phyloP scores from a whole-genome alignment of 2,113 vertebrate genomes.

The Hiodon tergisus region DNA sequence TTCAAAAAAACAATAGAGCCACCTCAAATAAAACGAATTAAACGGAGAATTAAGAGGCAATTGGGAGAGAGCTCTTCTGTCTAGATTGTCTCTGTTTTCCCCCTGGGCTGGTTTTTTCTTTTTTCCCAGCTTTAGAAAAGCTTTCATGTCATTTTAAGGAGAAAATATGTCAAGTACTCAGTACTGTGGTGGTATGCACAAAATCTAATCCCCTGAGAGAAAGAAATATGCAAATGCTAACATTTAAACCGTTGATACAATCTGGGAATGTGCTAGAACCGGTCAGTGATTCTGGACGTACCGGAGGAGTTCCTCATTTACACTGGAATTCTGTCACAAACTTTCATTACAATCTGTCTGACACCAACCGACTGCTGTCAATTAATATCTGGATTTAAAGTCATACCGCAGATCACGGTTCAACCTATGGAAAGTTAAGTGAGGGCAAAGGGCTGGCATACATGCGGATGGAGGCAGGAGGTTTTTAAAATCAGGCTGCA shows the following conservation, averaged over 20 bases:
- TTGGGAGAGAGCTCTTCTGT: constrained; percentile 17
- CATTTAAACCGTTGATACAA: too few species aligned
- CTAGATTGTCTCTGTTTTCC: constrained; percentile 11
- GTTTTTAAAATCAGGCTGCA: too few species aligned
- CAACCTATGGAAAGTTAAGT: too few species aligned
- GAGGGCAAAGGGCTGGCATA: too few species aligned
- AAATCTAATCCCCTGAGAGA: neutral
- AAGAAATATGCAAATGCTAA: too few species aligned
- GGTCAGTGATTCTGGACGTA: too few species aligned
- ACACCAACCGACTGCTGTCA: neutral
- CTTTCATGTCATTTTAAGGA: constrained; percentile 3
- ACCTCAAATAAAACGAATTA: neutral
- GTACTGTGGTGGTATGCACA: neutral
- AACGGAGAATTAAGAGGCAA: neutral
- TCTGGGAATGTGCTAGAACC: too few species aligned
- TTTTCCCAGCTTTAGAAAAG: neutral
- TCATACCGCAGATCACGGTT: too few species aligned
- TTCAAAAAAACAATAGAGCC: neutral
- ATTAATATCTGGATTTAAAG: neutral
- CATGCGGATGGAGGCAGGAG: too few species aligned
- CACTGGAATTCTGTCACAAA: too few species aligned
- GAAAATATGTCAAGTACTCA: neutral
- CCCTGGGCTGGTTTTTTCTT: constrained; percentile 3
- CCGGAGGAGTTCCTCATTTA: too few species aligned
- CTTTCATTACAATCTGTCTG: neutral